Evolutionary conservation across 1,140 invertebrate genomes (phyloP), one percentile per base, ranked within the genome.

Genomic region (Yoshiicerus persimilis): DNA sequence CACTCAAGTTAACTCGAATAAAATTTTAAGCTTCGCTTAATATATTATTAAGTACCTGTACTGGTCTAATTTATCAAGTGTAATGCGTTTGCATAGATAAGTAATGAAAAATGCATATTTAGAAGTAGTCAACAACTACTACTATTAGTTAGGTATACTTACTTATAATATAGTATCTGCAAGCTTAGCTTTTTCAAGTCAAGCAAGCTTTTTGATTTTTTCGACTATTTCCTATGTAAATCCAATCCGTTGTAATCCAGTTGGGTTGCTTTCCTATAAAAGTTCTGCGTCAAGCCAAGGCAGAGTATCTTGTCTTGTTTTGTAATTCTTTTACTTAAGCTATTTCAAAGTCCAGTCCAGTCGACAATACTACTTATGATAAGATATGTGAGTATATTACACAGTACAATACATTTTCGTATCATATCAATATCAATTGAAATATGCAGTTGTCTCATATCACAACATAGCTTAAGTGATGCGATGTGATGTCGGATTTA

Each of bases 241-340:
- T 80, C 75, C 75, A 80, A 80, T 80, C 75, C 75, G 30, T 80
- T 80, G 75, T 34, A 80, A 80, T 80, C 75, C 75, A 36, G 75
- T 80, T 80, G 75, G 75, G 38, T 80, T 80, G 75, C 27, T 80
- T 80, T 80, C 75, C 75, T 80, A 80, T 80, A 80, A 80, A 80
- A 80, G 64, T 80, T 80, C 75, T 32, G 75, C 30, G 20, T 80
- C 32, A 70, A 38, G 75, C 32, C 10, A 30, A 25, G 25, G 1
- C 25, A 80, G 32, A 80, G n/a, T 80, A 34, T 80, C 75, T 80
- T 38, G 75, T 80, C 75, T 36, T 80, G 75, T 80, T 80, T 30
- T 80, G 16, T 80, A 80, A n/a, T 36, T 36, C 20, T 80, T 23
- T 80, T 80, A 56, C 47, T 80, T 80, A 66, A 27, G 10, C 30